Percentiles rank a stretch among this genome's conserved stretches.
phyloP scores from a whole-genome alignment of 64 coral and sea anemone genomes.

The Montipora capricornis region DNA sequence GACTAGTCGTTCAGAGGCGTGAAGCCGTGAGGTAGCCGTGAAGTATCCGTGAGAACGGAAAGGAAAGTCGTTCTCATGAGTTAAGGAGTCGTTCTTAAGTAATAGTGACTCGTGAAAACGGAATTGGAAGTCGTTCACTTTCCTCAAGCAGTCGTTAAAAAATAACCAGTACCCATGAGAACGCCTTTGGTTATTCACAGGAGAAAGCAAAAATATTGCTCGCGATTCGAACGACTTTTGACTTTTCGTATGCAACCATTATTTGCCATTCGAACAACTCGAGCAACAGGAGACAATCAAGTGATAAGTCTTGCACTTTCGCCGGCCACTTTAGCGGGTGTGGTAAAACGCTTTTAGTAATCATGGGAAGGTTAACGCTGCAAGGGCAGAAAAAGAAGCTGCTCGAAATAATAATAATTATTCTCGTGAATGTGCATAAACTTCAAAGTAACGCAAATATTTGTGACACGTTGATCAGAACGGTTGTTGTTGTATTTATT shows the following conservation, averaged over 20 bases:
- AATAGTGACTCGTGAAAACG: no score
- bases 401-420: neutral
- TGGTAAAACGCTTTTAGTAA: neutral
- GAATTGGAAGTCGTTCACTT: neutral
- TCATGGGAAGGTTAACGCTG: neutral
- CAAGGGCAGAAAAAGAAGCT: neutral
- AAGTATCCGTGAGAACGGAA: no score
- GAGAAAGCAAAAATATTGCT: neutral
- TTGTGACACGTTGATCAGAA: neutral
- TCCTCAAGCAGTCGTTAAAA: neutral
- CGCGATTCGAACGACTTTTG: neutral
- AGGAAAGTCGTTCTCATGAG: no score
- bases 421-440: neutral
- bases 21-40: no score
- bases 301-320: neutral
- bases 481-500: neutral
- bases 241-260: neutral
- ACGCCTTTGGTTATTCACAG: neutral
- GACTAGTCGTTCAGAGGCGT: no score
- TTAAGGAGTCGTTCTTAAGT: no score
- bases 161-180: neutral
- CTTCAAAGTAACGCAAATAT: neutral
- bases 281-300: no score
- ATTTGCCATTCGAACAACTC: neutral
- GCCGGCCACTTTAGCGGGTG: neutral